phyloP scores from a whole-genome alignment of 2,113 vertebrate species.

The Catharus bicknelli region DNA sequence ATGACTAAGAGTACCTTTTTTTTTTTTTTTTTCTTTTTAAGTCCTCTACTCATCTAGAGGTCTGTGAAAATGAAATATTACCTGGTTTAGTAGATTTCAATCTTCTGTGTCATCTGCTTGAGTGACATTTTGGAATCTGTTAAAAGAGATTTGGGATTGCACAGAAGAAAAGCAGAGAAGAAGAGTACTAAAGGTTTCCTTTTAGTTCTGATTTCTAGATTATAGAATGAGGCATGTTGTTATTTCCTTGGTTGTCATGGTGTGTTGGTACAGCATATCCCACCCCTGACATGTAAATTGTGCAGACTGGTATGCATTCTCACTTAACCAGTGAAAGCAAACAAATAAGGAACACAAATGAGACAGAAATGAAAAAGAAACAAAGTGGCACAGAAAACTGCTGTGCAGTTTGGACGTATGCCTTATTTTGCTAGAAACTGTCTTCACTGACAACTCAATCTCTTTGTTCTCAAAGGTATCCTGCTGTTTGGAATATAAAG shows the following conservation, averaged over 20 bases:
- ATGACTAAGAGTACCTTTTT: background rate
- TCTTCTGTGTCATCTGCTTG: background rate
- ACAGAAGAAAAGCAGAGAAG: constrained; percentile 23
- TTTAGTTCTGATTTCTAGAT: constrained; percentile 24
- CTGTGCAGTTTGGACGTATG: background rate
- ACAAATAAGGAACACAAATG: background rate
- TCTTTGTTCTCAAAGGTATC: constrained; percentile 4
- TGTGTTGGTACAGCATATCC: background rate
- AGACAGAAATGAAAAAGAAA: background rate
- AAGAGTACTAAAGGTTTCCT: background rate
- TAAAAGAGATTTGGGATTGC: constrained; percentile 23
- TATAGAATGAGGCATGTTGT: background rate
- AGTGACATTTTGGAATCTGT: constrained; percentile 26
- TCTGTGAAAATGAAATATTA: constrained; percentile 41
- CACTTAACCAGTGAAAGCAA: background rate
- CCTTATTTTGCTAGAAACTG: background rate
- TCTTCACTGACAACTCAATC: background rate
- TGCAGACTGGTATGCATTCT: background rate
- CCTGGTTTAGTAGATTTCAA: constrained; percentile 46
- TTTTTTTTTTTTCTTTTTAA: background rate
- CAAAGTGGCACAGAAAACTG: background rate
- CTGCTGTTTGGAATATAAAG: background rate
- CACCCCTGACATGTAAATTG: background rate
- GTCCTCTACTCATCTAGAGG: background rate
- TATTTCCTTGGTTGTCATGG: background rate